Evolutionary conservation across 2,888 invertebrate species (phyloP).

Genomic region (Athetis lepigone): DNA sequence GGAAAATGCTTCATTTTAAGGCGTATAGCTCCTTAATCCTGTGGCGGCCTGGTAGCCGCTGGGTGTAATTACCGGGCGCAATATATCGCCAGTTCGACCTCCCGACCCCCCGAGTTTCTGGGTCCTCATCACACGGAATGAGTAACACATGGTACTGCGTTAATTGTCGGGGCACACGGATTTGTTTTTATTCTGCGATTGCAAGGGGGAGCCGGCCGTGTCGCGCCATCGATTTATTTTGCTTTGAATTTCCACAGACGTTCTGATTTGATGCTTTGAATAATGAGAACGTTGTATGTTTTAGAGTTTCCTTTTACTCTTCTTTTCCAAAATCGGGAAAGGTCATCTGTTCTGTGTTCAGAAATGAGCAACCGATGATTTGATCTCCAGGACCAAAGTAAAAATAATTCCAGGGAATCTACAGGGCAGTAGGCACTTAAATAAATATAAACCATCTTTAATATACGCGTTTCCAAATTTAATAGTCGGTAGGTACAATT

Average conservation of each 20-base stretch:
- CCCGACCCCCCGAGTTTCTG: slow-evolving; percentile 64
- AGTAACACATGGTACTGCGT: slow-evolving; percentile 87
- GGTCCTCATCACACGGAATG: slow-evolving; percentile 81
- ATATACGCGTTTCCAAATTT: slow-evolving; percentile 49
- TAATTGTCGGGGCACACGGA: slow-evolving; percentile 83
- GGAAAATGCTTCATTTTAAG: slow-evolving; percentile 85
- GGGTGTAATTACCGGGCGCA: slow-evolving; percentile 85
- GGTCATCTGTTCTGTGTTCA: no score
- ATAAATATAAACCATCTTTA: slow-evolving; percentile 26
- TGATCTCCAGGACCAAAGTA: no score
- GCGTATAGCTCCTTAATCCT: slow-evolving; percentile 84
- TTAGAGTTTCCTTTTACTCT: no score
- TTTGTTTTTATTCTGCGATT: slow-evolving; percentile 84
- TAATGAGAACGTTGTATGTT: slow-evolving; percentile 10
- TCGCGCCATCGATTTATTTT: slow-evolving; percentile 65
- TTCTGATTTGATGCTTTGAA: slow-evolving; percentile 45
- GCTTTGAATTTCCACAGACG: slow-evolving; percentile 48
- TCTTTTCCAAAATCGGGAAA: background rate
- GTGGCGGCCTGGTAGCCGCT: slow-evolving; percentile 79
- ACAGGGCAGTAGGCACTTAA: slow-evolving; percentile 15
- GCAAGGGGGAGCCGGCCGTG: slow-evolving; percentile 67
- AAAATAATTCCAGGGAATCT: no score
- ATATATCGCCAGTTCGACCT: slow-evolving; percentile 80
- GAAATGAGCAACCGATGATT: no score
- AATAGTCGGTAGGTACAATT: slow-evolving; percentile 62